Conservation (phyloP, 1,140 invertebrate species). For the Neoseiulus cucumeris region DNA sequence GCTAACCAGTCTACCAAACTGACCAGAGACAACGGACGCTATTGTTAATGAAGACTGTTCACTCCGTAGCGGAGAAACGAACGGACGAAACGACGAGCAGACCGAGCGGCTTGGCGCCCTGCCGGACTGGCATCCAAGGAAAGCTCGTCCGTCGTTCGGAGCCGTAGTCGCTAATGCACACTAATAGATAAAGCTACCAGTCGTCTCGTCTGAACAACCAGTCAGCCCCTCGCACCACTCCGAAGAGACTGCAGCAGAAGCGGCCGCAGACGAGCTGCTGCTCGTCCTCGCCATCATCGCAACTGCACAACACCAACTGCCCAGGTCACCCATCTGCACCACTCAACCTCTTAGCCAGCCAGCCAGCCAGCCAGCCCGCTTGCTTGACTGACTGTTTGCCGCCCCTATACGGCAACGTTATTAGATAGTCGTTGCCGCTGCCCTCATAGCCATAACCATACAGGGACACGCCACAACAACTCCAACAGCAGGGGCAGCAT, state of each 20-base stretch:
- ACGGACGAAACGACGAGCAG: not conserved
- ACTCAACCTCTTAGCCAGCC: not conserved
- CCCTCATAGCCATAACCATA: too few species aligned
- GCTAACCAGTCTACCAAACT: too few species aligned
- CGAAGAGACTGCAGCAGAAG: too few species aligned
- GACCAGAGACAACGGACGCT: not conserved
- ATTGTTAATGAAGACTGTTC: slow-evolving; percentile 11
- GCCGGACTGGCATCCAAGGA: not conserved
- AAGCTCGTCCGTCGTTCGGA: not conserved
- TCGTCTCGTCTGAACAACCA: not conserved
- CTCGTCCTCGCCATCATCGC: not conserved
- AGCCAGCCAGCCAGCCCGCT: not conserved
- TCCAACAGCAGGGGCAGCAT: too few species aligned
- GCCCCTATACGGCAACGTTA: too few species aligned
- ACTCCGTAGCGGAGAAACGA: not conserved
- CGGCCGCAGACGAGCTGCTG: too few species aligned
- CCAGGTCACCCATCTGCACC: not conserved
- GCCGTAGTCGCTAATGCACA: not conserved
- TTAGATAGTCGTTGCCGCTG: too few species aligned
- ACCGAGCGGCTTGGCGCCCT: not conserved
- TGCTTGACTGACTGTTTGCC: too few species aligned
- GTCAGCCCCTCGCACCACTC: not conserved
- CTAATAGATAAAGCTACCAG: slow-evolving; percentile 10
- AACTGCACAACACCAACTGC: not conserved
- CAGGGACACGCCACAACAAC: too few species aligned